Base-by-base conservation (phyloP, 37 sponge, comb jelly and placozoan genomes). In the Trichoplax adhaerens region DNA sequence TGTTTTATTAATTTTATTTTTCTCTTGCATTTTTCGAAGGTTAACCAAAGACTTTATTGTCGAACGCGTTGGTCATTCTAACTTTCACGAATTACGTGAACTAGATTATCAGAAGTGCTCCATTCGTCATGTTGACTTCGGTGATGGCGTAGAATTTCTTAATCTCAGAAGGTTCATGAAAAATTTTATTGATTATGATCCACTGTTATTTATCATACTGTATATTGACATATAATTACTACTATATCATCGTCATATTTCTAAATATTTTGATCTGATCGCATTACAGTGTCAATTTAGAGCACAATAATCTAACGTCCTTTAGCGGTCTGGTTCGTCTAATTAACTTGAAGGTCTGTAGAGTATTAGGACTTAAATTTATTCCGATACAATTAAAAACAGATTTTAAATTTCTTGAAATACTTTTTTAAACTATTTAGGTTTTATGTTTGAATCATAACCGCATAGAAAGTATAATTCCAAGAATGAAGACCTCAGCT, bases 371-470 rank as follows among this genome's bases (percentile, higher is more conserved):
- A 29, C 29, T 29, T 29, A 29, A 29, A 29, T 29, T 29, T 29
- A 29, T 29, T 29, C 29, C 29, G 29, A 29, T 29, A 29, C 29
- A 29, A 29, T 29, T 29, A 29, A 29, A 29, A 29, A 29, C 29
- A 0, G 53, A 5, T 57, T 70, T 12, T n/a, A 49, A 6, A 7
- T 6, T 50, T 52, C 68, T 52, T 6, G 51, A 12, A 6, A 6
- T 66, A 6, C 8, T 66, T 7, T 7, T 10, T 7, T 12, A 10
- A 12, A 50, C 12, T 10, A 7, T 10, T 12, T 6, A 50, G 29
- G 29, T 94, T 1, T 76, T 94, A 47, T 89, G 95, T 76, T 81
- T 94, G 29, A 94, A 94, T 77, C 91, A 86, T 83, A 94, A 89
- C 66, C 74, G 73, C 5, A 74, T 94, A 6, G 87, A 89, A 71